A percentile compares a stretch with the other conserved stretches of the same genome.
phyloP scores from a whole-genome alignment of 2,113 vertebrate genomes.

The Coptodon bakossiorum region DNA sequence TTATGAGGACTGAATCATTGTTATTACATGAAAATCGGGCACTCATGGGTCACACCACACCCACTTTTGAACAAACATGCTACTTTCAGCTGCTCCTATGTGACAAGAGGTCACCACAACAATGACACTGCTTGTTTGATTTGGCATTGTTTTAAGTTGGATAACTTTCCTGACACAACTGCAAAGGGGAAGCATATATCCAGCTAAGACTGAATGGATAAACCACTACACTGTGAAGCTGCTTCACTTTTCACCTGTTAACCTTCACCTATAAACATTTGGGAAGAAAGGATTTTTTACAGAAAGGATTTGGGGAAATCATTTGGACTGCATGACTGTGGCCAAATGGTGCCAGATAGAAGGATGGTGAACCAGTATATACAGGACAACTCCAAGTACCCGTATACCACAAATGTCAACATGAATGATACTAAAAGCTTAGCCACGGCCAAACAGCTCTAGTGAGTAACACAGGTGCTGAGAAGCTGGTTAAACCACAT shows the following conservation, averaged over 20 bases:
- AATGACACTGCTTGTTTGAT: neutral
- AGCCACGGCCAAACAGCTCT: neutral
- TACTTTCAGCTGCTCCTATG: neutral
- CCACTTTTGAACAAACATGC: neutral
- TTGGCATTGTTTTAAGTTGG: neutral
- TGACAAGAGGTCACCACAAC: neutral
- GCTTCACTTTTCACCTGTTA: neutral
- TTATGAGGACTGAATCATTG: neutral
- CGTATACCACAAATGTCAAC: neutral
- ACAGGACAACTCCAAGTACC: neutral
- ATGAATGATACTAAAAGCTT: neutral
- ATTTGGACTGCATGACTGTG: neutral
- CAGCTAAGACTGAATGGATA: neutral
- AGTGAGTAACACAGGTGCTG: neutral
- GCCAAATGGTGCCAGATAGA: neutral
- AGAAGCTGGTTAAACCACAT: neutral
- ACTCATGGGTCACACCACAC: neutral
- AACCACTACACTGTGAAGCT: neutral
- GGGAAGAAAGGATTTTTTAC: neutral
- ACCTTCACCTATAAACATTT: neutral
- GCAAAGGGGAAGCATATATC: neutral
- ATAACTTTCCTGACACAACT: neutral
- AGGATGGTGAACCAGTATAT: neutral
- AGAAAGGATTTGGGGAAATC: accelerated
- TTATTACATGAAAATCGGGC: accelerated